Evolutionary conservation across 2,888 invertebrate genomes (phyloP).

Genomic region (Parelbella ahira): DNA sequence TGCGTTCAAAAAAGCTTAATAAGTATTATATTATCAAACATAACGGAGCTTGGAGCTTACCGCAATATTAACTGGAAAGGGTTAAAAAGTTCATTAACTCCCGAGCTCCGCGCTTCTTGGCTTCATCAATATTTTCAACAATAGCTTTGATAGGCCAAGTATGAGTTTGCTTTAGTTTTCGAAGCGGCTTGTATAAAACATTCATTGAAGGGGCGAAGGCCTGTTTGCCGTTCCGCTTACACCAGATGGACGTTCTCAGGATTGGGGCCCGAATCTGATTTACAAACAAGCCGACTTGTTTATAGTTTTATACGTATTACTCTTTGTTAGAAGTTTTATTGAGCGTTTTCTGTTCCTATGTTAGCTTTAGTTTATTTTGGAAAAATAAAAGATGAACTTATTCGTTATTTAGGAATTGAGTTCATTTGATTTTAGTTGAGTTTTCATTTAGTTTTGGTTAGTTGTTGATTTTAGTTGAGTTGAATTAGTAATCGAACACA

Average conservation of each 20-base stretch:
- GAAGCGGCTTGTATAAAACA: slow-evolving; percentile 18
- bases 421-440: too few relatives aligned
- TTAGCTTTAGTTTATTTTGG: too few relatives aligned
- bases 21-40: too few relatives aligned
- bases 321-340: slow-evolving; percentile 15
- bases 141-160: slow-evolving; percentile 23
- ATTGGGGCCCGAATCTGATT: slow-evolving; percentile 35
- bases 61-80: slow-evolving; percentile 3
- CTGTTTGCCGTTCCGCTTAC: slow-evolving; percentile 42
- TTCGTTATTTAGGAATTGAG: too few relatives aligned
- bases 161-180: slow-evolving; percentile 21
- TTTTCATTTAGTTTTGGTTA: too few relatives aligned
- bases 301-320: slow-evolving; percentile 29
- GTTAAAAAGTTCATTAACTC: slow-evolving; percentile 21
- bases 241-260: slow-evolving; percentile 44
- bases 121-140: slow-evolving; percentile 20
- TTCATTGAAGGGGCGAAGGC: slow-evolving; percentile 22
- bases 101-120: slow-evolving; percentile 10
- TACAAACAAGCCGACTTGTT: slow-evolving; percentile 41
- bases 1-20: too few relatives aligned
- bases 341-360: slow-evolving; percentile 16
- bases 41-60: too few relatives aligned
- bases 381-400: too few relatives aligned
- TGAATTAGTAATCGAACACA: too few relatives aligned
- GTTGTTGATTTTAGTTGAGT: too few relatives aligned